These are phyloP conservation scores for Tiaroga cobitis DNA, from an alignment of 2,797 vertebrate species.

Conservation along the genomic window DNA sequence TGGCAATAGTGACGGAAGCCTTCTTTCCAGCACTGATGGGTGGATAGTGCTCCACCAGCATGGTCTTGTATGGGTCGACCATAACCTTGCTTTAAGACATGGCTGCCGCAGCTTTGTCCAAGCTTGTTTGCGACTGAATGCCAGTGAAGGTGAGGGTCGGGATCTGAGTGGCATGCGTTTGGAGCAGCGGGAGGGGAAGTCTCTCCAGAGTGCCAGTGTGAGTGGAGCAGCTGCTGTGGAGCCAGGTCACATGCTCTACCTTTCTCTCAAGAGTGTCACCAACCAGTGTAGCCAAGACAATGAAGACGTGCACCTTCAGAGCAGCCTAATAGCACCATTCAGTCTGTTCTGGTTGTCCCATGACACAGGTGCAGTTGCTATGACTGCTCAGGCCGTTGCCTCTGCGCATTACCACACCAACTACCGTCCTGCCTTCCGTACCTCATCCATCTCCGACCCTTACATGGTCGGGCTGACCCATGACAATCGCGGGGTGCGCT, in stretches of 20 bases:
- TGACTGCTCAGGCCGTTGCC: conserved; percentile 82
- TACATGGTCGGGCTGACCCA: conserved; percentile 84
- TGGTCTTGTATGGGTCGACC: conserved; percentile 85
- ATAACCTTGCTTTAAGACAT: conserved; percentile 85
- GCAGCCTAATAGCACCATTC: conserved; percentile 71
- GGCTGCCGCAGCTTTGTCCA: conserved; percentile 88
- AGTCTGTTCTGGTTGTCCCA: conserved; percentile 90
- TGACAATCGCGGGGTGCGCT: conserved; percentile 83
- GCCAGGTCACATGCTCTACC: conserved; percentile 77
- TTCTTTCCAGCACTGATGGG: conserved; percentile 73
- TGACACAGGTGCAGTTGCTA: conserved; percentile 85
- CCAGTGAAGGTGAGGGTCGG: conserved; percentile 75
- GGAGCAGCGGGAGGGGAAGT: conserved; percentile 81
- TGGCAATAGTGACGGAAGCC: conserved; percentile 67
- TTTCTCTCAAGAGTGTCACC: conserved; percentile 81
- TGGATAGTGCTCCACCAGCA: conserved; percentile 80
- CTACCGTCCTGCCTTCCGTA: conserved; percentile 83
- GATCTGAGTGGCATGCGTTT: conserved; percentile 82
- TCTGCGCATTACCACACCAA: conserved; percentile 87
- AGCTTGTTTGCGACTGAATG: conserved; percentile 81
- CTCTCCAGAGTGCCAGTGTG: conserved; percentile 81
- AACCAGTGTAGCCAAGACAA: conserved; percentile 84
- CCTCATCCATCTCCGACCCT: conserved; percentile 82
- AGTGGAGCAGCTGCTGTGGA: conserved; percentile 83
- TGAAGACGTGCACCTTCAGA: conserved; percentile 78